Percentiles rank a stretch among this genome's conserved stretches.
Conservation (phyloP, 1,140 invertebrate species). For the Delia radicum region DNA sequence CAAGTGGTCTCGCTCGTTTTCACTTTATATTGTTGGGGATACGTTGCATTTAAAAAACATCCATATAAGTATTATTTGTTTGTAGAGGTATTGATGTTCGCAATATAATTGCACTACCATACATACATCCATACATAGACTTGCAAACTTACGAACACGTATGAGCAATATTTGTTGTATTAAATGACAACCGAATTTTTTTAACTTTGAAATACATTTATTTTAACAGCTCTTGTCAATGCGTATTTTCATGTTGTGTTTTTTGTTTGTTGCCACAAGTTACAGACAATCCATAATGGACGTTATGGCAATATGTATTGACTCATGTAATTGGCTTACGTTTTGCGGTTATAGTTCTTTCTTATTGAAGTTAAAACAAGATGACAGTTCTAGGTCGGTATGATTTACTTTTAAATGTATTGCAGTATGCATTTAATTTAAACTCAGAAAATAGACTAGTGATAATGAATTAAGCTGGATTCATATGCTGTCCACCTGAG, state of each 20-base stretch:
- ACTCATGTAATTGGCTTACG: constrained; percentile 1
- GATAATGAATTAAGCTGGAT: too few species aligned
- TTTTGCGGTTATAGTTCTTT: neutral
- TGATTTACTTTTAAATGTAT: neutral
- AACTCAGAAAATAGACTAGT: too few species aligned
- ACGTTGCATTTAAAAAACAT: neutral
- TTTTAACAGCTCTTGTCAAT: neutral
- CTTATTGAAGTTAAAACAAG: neutral
- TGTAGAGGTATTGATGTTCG: neutral
- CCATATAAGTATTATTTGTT: neutral
- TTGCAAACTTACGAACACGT: too few species aligned
- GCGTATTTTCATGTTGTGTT: neutral
- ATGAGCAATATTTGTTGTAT: too few species aligned
- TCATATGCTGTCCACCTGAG: too few species aligned
- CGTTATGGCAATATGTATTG: neutral
- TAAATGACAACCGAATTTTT: too few species aligned
- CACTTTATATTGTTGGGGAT: neutral
- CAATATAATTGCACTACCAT: neutral
- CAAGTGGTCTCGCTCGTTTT: neutral
- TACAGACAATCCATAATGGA: too few species aligned
- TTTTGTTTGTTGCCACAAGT: neutral
- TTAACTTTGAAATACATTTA: neutral
- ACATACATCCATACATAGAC: neutral
- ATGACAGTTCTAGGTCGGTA: neutral
- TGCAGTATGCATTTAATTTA: too few species aligned